Evolutionary conservation across 2,113 vertebrate genomes (phyloP), one percentile per base, ranked within the genome.

Genomic region (Entomyzon cyanotis): DNA sequence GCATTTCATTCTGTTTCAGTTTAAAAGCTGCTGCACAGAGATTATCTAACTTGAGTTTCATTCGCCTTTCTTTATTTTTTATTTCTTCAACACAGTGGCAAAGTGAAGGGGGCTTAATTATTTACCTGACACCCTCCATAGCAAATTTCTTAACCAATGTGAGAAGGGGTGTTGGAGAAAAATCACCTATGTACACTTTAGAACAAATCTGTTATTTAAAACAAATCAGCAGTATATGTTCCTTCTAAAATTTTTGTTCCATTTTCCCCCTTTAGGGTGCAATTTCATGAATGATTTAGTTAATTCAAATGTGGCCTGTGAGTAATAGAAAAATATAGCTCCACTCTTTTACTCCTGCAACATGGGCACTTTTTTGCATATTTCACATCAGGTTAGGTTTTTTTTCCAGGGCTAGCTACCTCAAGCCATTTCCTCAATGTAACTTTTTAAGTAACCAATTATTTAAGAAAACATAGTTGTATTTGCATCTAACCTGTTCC

Each of bases 301-400:
- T n/a, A 62, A 56, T 80, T 87, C 22, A 50, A 83, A 49, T 73
- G 21, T 58, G 16, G 6, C 4, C 41, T 79, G 24, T 11, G 79
- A 56, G 31, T 49, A 88, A 49, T 15, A 60, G 8, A 47, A 90
- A 77, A 65, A 35, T 23, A 50, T 10, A 68, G 7, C n/a, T 88
- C 35, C 15, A 25, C 4, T 55, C 11, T 33, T 77, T 52, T 55
- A 50, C 25, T 53, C 10, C 28, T 7, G 3, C 25, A 84, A 46
- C 13, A 28, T 0, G 0, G 24, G 11, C 18, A 19, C 13, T 37
- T 49, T 7, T 47, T 84, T 31, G 10, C 15, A 39, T 49, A 13
- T 55, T 80, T 87, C 31, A 46, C 9, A 49, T 46, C 4, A 65
- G 8, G 4, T 10, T 49, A n/a, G 9, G 2, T 20, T 65, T 84